phyloP scores from a whole-genome alignment of 2,797 vertebrate genomes.

The Sebastes vulpes region DNA sequence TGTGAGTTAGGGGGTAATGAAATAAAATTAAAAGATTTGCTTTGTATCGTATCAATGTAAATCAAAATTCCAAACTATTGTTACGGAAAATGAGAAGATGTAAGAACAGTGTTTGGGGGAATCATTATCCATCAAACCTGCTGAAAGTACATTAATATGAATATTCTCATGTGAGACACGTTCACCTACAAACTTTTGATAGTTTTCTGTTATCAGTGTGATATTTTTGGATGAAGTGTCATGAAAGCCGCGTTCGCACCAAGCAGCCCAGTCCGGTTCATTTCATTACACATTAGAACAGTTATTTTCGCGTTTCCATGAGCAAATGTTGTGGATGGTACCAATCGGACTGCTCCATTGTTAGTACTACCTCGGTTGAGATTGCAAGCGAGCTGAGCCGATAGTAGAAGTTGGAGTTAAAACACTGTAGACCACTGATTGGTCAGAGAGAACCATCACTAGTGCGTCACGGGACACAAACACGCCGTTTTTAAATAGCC shows the following conservation, averaged over 20 bases:
- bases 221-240: not conserved
- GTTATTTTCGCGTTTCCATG: not conserved
- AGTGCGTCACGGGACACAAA: too few species aligned
- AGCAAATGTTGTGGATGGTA: not conserved
- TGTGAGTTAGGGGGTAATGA: conserved; percentile 39
- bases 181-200: not conserved
- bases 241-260: not conserved
- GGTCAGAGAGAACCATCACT: not conserved
- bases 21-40: conserved; percentile 12
- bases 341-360: not conserved
- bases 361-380: not conserved
- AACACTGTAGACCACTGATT: not conserved
- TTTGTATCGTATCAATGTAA: conserved; percentile 28
- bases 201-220: not conserved
- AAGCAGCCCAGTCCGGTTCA: not conserved
- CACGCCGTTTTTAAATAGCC: too few species aligned
- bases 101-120: conserved; percentile 3
- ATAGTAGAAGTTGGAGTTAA: not conserved
- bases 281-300: not conserved
- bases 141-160: conserved; percentile 7
- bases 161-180: not conserved
- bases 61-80: conserved; percentile 48
- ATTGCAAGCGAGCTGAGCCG: not conserved
- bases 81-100: conserved; percentile 13
- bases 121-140: conserved; percentile 18